Evolutionary conservation across 2,113 vertebrate species (phyloP), one percentile per base, ranked within the genome.

Genomic region (Bos javanicus): DNA sequence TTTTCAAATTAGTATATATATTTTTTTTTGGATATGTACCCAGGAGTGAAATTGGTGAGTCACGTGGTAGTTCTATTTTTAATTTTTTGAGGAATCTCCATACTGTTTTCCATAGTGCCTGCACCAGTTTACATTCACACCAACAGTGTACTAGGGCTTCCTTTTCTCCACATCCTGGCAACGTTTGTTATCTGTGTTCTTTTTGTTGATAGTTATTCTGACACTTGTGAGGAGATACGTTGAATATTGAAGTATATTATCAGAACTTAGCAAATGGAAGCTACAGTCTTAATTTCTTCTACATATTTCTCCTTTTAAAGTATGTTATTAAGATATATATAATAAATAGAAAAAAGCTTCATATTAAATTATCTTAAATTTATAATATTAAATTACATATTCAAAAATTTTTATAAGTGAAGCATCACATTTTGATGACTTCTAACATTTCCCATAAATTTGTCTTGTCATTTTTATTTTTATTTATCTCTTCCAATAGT

Each of bases 401-500:
- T 94, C 1, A 95, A 90, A 85, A 46, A 3, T 56, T 88, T 67
- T 82, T 80, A 13, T 43, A 88, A 60, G 67, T 56, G 74, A 36
- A 80, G 1, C 6, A 80, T 94, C 12, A 83, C 4, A 54, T 80
- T 96, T 89, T 83, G 43, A 87, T 96, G 54, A 64, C 7, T 54
- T 93, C 36, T 84, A 71, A 60, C 33, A 52, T 86, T 56, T 92
- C 7, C 56, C 33, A 85, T 87, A 78, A 96, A 76, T 82, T 62
- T 60, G 11, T 86, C 81, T 95, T 93, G 10, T 86, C n/a, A 90
- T n/a, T 11, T 93, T 95, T 95, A 85, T 71, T 91, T 92, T 88
- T 82, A 33, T 74, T 94, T 81, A 2, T 56, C 76, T 95, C 36
- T 92, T 95, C 46, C 91, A 84, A 30, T 82, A 88, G 19, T 60